Base-by-base conservation (phyloP, 2,113 vertebrate species). In the Porphyrio hochstetteri region DNA sequence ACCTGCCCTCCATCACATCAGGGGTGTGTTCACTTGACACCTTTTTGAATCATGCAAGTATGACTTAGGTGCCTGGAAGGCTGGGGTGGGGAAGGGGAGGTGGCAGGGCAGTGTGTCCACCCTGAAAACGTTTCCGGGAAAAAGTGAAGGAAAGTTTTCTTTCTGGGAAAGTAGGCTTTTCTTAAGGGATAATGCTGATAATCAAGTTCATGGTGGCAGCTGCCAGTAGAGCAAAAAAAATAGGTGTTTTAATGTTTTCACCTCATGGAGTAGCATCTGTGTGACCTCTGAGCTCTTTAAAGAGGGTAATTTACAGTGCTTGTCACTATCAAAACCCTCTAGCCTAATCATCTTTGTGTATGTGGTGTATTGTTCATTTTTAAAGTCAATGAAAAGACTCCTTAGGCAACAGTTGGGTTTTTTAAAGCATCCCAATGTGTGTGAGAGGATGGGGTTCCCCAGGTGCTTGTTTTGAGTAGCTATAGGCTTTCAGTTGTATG, bases 351-450 rank as follows among this genome's bases (percentile, higher is more conserved):
- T 80, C 36, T 38, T 29, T 60, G 29, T 57, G n/a, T 57, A 55
- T 50, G 33, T 63, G 46, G 29, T 55, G 36, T 69, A 36, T 65
- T 93, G 93, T 88, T 44, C 63, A n/a, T 38, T 86, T 86, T 28
- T 16, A 94, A 95, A 90, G 61, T 19, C 59, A 80, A 92, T 79
- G 79, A 97, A 95, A 94, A 90, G 14, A 92, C 55, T 93, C 79
- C 65, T 72, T 63, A 92, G 35, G 67, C 70, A 85, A 68, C 14
- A 53, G 84, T 5, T 70, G 33, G n/a, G 7, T 1, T 1, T 23
- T 70, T 71, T 81, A 48, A 88, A 84, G 44, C 59, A 80, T 40
- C 23, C 57, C 35, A 21, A 35, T 40, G 24, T 46, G 33, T 75
- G 29, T 75, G 50, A 56, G 59, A 65, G 33, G 38, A 72, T 0